Base-by-base conservation (phyloP, 2,113 vertebrate species). In the Glaucidium brasilianum region DNA sequence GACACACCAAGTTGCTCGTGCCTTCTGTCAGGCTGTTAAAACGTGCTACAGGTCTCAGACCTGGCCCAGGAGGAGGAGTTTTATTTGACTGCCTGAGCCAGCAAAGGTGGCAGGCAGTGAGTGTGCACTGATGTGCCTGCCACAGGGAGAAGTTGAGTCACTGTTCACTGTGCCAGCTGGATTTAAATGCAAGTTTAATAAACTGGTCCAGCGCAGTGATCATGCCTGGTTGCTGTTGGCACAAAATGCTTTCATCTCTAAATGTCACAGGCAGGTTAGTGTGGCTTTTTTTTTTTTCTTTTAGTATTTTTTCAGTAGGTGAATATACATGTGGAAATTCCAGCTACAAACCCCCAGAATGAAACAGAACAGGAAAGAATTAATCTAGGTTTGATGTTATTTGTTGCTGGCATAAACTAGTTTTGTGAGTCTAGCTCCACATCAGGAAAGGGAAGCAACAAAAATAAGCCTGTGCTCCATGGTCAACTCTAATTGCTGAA, bases 91-190 rank as follows among this genome's bases (percentile, higher is more conserved):
- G 6, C 56, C 17, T 1, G 9, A 92, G 93, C 85, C 95, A 94
- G 85, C 0, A 0, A 90, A 90, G 94, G 94, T 73, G 50, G 80
- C 77, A 87, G 89, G 81, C 94, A 71, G 76, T 0, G 3, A 93
- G 81, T 68, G 91, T 50, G 29, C 1, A 2, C 80, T 86, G 89
- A 90, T 41, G 71, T 43, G 83, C 59, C 66, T 92, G 86, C 75
- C 45, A 15, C 32, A 1, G 22, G 74, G 73, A 94, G 94, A 92
- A 86, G 50, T 88, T 98, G 96, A 98, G 92, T 98, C 98, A 98
- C 72, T n/a, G 11, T 14, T 47, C 7, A 10, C 41, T 3, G 1
- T 15, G 92, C 94, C 97, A 98, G 96, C 92, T 98, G 96, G 95
- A 97, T 39, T 82, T 85, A 11, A 25, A n/a, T 1, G 3, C 1